A percentile compares a stretch with the other conserved stretches of the same genome.
Evolutionary conservation across 2,797 vertebrate species (phyloP).

Genomic region (Chromis chromis): DNA sequence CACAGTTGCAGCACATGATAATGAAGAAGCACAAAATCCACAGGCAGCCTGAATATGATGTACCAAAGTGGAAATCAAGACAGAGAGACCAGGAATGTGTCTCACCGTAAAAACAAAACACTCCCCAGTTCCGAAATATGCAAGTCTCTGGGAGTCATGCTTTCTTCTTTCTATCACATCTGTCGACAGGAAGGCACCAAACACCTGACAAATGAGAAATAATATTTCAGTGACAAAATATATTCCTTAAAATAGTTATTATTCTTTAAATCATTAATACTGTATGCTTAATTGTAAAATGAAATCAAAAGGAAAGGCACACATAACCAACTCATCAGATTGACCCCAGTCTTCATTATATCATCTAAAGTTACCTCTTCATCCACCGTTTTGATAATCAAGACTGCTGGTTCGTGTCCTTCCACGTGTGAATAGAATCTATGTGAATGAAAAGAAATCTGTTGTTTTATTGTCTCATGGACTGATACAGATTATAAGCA

Average conservation of each 20-base stretch:
- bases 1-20: accelerated
- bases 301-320: conserved; percentile 9
- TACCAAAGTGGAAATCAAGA: neutral
- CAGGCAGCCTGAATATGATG: neutral
- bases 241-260: neutral
- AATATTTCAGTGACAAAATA: neutral
- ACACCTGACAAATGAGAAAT: conserved; percentile 81
- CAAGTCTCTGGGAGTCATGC: conserved; percentile 56
- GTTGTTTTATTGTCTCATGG: neutral
- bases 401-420: conserved; percentile 85
- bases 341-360: neutral
- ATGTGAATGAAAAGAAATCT: conserved; percentile 14
- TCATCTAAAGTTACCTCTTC: conserved; percentile 83
- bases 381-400: conserved; percentile 87
- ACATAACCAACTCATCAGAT: neutral
- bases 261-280: neutral
- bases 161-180: conserved; percentile 86
- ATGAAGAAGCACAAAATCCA: neutral
- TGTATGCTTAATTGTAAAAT: neutral
- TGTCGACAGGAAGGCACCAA: conserved; percentile 88
- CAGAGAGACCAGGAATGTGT: neutral
- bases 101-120: conserved; percentile 91
- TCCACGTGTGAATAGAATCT: conserved; percentile 89
- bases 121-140: conserved; percentile 90
- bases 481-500: neutral